These are phyloP conservation scores for Oscheius onirici DNA, from an alignment of 2,888 invertebrate genomes.

Conservation along the genomic window DNA sequence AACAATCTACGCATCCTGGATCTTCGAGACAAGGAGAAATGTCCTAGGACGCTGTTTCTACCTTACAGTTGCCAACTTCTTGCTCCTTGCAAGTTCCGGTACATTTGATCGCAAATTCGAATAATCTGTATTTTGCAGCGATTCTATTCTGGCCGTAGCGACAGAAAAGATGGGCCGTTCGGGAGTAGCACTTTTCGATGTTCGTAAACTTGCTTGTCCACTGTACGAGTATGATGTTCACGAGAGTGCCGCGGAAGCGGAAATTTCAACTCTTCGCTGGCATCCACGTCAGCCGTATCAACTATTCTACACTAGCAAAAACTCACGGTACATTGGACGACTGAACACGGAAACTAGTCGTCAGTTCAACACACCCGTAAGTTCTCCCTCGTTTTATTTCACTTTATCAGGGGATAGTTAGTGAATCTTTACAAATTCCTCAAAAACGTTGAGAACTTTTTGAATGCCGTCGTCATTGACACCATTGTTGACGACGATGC, in stretches of 20 bases:
- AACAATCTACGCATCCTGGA: neutral
- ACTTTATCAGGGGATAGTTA: neutral
- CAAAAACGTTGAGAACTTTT: slow-evolving; percentile 43
- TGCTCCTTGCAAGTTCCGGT: slow-evolving; percentile 3
- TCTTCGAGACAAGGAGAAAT: neutral
- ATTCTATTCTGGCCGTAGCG: too few relatives aligned
- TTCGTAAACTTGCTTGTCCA: slow-evolving; percentile 5
- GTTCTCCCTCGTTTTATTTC: neutral
- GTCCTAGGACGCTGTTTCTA: neutral
- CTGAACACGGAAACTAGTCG: neutral
- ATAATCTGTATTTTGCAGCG: neutral
- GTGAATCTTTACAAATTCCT: slow-evolving; percentile 34
- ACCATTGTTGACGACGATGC: slow-evolving; percentile 57
- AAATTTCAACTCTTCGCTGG: slow-evolving; percentile 5
- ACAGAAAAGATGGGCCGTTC: neutral
- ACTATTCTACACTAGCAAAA: slow-evolving; percentile 7
- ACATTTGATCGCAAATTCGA: neutral
- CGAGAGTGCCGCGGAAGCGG: neutral
- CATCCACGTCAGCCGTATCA: slow-evolving; percentile 1
- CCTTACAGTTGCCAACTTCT: neutral
- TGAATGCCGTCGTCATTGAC: slow-evolving; percentile 54
- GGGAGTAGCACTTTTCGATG: neutral
- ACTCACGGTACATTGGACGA: neutral
- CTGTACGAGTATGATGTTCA: neutral
- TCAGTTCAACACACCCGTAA: neutral